Conservation (phyloP, 2,797 vertebrate species). For the Linurgus olivaceus region DNA sequence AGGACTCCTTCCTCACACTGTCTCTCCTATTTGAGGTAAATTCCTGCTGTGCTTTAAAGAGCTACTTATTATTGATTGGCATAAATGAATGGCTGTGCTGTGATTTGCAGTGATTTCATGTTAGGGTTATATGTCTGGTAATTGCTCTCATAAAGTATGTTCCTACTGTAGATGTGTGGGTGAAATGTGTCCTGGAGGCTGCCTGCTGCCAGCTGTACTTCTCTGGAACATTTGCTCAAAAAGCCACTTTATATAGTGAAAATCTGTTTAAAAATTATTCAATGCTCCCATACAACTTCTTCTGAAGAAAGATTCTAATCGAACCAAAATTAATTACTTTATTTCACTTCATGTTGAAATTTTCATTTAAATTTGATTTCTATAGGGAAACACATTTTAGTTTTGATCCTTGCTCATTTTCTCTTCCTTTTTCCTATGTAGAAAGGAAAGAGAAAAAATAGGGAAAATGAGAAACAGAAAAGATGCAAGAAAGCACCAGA, state of each 20-base stretch:
- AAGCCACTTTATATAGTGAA: not conserved
- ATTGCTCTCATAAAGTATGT: constrained; percentile 15
- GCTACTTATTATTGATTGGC: constrained; percentile 44
- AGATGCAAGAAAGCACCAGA: not conserved
- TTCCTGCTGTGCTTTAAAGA: constrained; percentile 44
- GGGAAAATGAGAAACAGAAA: not conserved
- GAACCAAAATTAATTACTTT: not conserved
- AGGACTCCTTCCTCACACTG: constrained; percentile 32
- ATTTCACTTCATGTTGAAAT: not conserved
- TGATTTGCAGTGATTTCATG: not conserved
- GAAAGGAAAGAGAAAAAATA: not conserved
- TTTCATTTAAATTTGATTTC: not conserved
- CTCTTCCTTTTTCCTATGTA: not conserved
- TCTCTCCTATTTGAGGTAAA: constrained; percentile 55
- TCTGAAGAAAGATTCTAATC: not conserved
- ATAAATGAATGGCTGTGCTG: constrained; percentile 44
- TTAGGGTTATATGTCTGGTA: constrained; percentile 10
- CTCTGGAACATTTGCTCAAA: not conserved
- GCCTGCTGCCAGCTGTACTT: constrained; percentile 17
- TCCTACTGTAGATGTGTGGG: not conserved
- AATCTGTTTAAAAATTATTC: not conserved
- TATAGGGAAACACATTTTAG: not conserved
- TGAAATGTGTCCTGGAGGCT: constrained; percentile 31
- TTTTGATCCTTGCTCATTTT: not conserved
- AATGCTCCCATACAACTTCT: not conserved